Base-by-base conservation (phyloP, 2,888 invertebrate genomes). In the Cyclophora punctaria region DNA sequence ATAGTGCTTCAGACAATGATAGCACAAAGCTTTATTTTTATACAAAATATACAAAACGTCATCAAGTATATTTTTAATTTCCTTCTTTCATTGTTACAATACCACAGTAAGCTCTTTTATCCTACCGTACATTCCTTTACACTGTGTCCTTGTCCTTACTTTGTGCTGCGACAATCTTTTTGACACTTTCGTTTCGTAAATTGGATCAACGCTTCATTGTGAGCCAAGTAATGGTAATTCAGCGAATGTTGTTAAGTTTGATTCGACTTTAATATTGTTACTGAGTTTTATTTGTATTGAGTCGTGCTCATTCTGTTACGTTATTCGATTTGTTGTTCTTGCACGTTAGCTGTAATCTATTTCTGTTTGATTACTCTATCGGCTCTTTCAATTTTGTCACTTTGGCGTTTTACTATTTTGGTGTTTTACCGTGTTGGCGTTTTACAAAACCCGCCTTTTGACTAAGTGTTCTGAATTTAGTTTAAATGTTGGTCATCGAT, bases 121-220 rank as follows among this genome's bases (percentile, higher is more conserved):
- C 20, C 20, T 20, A 20, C 20, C 20, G 20, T 2, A 20, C 20
- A 20, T 20, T 20, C 20, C 20, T 20, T 20, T 20, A 20, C 20
- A 20, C 20, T 20, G 20, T 20, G 20, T 20, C 20, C 20, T 2
- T 2, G 20, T 20, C 20, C 20, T 20, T 20, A 20, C 20, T 20
- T 20, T 20, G 20, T 20, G 20, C 20, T 50, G 58, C 56, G 56
- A 59, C 69, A 69, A 69, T 80, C 79, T 80, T 80, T 80, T 79
- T 80, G 81, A 79, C 78, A 77, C 73, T 78, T 80, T 80, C 80
- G 75, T 75, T 75, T 71, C 64, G 69, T 68, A 77, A 83, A 83
- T 83, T 82, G 80, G 75, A 83, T 83, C 81, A 81, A 75, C 74
- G 72, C 70, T 73, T 73, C 75, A 78, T 61, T 61, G 61, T 80